A percentile compares a stretch with the other conserved stretches of the same genome.
phyloP scores from a whole-genome alignment of 2,113 vertebrate species.

The Phalacrocorax aristotelis region DNA sequence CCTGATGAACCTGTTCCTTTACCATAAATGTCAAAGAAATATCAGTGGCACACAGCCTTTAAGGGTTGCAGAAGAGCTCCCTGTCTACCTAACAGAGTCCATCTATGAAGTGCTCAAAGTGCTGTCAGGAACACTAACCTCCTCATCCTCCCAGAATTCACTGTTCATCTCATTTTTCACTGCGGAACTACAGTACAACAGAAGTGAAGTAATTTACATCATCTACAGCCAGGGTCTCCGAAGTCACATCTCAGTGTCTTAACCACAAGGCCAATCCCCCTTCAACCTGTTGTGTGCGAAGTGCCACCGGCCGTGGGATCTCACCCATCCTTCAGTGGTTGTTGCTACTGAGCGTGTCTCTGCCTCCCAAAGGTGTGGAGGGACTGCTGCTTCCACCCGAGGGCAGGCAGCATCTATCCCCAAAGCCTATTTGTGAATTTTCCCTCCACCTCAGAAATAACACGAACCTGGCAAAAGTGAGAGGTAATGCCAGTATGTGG shows the following conservation, averaged over 20 bases:
- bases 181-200: not conserved
- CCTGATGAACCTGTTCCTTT: not conserved
- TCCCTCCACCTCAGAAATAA: not conserved
- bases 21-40: not conserved
- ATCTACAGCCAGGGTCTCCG: not conserved
- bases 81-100: not conserved
- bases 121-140: not conserved
- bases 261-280: not conserved
- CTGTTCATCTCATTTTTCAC: not conserved
- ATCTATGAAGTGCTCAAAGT: not conserved
- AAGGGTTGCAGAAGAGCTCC: not conserved
- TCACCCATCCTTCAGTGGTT: not conserved
- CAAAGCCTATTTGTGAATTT: not conserved
- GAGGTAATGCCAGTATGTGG: not conserved
- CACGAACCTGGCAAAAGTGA: not conserved
- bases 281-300: not conserved
- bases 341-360: not conserved
- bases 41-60: not conserved
- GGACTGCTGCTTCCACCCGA: not conserved
- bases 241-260: not conserved
- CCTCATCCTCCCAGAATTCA: not conserved
- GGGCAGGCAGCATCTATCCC: not conserved
- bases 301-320: not conserved
- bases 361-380: not conserved
- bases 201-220: not conserved